A percentile compares a stretch with the other conserved stretches of the same genome.
These are phyloP conservation scores for Glyphotaelius pellucidus DNA, from an alignment of 2,888 invertebrate genomes.

Conservation along the genomic window DNA sequence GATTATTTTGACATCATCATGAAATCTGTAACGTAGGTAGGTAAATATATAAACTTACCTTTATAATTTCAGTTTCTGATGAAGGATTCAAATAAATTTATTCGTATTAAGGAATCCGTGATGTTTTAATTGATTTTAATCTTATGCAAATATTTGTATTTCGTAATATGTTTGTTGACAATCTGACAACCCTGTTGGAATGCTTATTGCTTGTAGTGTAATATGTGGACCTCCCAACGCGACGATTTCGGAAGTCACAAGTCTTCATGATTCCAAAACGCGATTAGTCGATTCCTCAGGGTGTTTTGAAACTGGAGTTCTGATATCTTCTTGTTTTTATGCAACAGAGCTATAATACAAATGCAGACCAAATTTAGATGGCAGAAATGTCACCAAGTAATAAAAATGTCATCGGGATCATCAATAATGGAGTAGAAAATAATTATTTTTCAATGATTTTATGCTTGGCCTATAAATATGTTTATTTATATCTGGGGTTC, in stretches of 20 bases:
- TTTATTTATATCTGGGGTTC: too few relatives aligned
- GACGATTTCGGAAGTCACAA: constrained; percentile 21
- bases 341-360: background rate
- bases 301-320: background rate
- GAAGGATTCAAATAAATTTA: too few relatives aligned
- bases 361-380: background rate
- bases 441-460: background rate
- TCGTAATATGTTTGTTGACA: too few relatives aligned
- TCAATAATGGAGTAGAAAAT: background rate
- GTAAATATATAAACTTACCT: too few relatives aligned
- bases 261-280: background rate
- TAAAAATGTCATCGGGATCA: background rate
- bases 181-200: too few relatives aligned
- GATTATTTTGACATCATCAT: too few relatives aligned
- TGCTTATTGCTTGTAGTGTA: too few relatives aligned
- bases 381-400: background rate
- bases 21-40: too few relatives aligned
- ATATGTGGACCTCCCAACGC: constrained; percentile 28
- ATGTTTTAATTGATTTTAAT: too few relatives aligned
- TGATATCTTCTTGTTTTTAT: background rate
- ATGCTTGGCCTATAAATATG: background rate
- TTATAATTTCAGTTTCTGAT: too few relatives aligned
- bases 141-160: too few relatives aligned
- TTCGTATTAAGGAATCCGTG: too few relatives aligned
- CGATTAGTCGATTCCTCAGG: background rate